These are phyloP conservation scores for Drosophila helvetica DNA, from an alignment of 2,888 invertebrate genomes.

Conservation along the genomic window DNA sequence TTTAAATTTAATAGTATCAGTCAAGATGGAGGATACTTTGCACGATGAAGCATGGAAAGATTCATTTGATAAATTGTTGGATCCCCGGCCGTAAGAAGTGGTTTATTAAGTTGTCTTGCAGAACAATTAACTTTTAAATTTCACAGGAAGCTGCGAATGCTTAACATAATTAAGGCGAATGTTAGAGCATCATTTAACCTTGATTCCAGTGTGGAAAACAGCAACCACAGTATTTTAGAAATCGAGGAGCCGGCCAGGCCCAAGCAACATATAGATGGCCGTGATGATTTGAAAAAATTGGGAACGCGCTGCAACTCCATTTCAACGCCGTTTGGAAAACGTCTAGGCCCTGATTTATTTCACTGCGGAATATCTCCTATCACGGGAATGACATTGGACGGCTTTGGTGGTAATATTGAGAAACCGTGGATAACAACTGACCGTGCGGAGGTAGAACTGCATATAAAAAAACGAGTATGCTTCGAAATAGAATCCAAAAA, in stretches of 20 bases:
- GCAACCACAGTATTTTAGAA: constrained; percentile 37
- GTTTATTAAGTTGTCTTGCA: background rate
- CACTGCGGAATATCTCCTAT: constrained; percentile 80
- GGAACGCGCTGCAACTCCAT: constrained; percentile 34
- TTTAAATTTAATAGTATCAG: background rate
- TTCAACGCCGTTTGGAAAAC: constrained; percentile 73
- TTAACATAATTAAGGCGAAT: constrained; percentile 68
- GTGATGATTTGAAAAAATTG: background rate
- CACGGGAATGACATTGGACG: constrained; percentile 55
- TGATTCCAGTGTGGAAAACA: constrained; percentile 80
- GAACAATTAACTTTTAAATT: background rate
- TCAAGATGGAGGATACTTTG: constrained; percentile 63
- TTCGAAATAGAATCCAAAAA: constrained; percentile 21
- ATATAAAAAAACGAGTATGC: constrained; percentile 35
- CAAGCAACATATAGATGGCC: constrained; percentile 7
- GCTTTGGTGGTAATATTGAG: background rate
- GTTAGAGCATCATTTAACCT: constrained; percentile 79
- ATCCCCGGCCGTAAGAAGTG: constrained; percentile 68
- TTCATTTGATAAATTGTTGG: constrained; percentile 79
- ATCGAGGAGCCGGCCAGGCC: constrained; percentile 5
- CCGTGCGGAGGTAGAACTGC: background rate
- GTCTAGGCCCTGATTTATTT: constrained; percentile 57
- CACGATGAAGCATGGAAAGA: constrained; percentile 80
- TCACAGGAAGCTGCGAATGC: constrained; percentile 68
- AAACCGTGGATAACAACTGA: background rate